A percentile compares a stretch with the other conserved stretches of the same genome.
Conservation (phyloP, 2,797 vertebrate species). For the Garrulus glandarius region DNA sequence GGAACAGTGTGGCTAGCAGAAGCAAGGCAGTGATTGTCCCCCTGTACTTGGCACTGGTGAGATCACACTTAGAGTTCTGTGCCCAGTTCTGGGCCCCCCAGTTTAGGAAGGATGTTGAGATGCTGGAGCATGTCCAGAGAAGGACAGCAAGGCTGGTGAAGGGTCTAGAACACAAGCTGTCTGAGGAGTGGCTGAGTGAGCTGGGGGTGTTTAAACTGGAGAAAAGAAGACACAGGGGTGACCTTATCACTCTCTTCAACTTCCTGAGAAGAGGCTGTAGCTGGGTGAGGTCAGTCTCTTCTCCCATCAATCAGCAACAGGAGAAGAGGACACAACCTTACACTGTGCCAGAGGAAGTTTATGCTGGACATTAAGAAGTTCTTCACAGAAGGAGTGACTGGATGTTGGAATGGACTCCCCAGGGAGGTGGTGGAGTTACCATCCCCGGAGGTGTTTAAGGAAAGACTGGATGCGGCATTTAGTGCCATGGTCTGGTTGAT, state of each 20-base stretch:
- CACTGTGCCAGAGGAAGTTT: not conserved
- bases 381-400: not conserved
- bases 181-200: not conserved
- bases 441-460: not conserved
- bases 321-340: not conserved
- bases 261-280: not conserved
- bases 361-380: not conserved
- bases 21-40: not conserved
- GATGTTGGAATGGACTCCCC: not conserved
- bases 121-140: not conserved
- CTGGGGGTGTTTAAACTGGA: not conserved
- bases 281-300: too few species aligned
- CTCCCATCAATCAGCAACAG: not conserved
- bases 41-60: not conserved
- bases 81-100: not conserved
- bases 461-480: not conserved
- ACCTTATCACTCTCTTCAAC: not conserved
- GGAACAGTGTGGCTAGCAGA: not conserved
- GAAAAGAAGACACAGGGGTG: not conserved
- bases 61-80: too few species aligned
- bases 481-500: not conserved
- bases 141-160: not conserved
- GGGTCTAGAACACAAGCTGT: too few species aligned
- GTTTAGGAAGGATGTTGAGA: not conserved
- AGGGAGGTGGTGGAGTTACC: not conserved